phyloP scores from a whole-genome alignment of 2,797 vertebrate species.

The Eulemur albifrons region DNA sequence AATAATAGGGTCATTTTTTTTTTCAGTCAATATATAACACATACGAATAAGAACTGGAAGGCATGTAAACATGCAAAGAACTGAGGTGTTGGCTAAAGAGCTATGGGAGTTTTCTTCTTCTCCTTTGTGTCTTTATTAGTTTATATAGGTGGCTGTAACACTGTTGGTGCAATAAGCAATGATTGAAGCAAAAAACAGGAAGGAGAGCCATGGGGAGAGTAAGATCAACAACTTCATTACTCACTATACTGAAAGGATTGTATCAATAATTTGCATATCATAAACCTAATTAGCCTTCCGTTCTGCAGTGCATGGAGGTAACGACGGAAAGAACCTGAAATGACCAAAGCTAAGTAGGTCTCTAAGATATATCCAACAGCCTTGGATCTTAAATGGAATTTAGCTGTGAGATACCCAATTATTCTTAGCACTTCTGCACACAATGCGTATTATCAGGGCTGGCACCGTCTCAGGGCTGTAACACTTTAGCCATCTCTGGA shows the following conservation, averaged over 20 bases:
- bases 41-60: neutral
- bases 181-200: neutral
- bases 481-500: neutral
- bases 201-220: neutral
- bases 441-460: neutral
- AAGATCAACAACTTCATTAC: neutral
- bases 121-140: neutral
- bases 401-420: neutral
- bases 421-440: neutral
- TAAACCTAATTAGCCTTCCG: neutral
- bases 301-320: neutral
- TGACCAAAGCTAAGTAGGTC: neutral
- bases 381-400: neutral
- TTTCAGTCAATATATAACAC: neutral
- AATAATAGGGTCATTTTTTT: neutral
- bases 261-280: neutral
- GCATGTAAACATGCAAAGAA: neutral
- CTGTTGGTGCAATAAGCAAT: neutral
- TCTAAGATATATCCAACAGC: neutral
- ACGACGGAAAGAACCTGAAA: neutral
- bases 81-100: neutral
- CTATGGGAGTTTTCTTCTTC: neutral
- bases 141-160: neutral
- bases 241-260: neutral
- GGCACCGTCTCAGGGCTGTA: neutral